Conservation (phyloP, 2,797 vertebrate species). For the Chaetophractus vellerosus region DNA sequence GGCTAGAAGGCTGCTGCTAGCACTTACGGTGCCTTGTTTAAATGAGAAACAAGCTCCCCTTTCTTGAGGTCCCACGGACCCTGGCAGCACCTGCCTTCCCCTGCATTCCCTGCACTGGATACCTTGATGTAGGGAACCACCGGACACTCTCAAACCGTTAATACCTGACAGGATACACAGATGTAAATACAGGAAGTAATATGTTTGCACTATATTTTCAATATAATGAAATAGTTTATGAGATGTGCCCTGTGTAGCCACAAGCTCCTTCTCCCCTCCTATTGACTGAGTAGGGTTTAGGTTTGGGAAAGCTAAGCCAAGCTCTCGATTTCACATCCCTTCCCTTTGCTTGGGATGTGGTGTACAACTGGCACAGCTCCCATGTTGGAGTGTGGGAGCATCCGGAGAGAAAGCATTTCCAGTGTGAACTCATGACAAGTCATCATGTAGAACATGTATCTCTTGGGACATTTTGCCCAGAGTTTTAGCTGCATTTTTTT, state of each 20-base stretch:
- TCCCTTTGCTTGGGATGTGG: constrained; percentile 64
- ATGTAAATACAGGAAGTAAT: not conserved
- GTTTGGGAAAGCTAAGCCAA: constrained; percentile 41
- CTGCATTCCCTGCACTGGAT: not conserved
- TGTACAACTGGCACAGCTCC: constrained; percentile 61
- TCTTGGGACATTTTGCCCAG: constrained; percentile 66
- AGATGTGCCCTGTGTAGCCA: not conserved
- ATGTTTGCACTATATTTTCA: constrained; percentile 33
- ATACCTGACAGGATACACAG: not conserved
- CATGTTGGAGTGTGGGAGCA: constrained; percentile 79
- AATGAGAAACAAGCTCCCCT: not conserved
- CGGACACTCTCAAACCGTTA: not conserved
- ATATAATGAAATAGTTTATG: constrained; percentile 18
- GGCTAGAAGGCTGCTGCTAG: too few relatives aligned
- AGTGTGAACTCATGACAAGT: constrained; percentile 50
- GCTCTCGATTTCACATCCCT: constrained; percentile 53
- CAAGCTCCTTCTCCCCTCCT: not conserved
- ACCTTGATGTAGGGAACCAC: not conserved
- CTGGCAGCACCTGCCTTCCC: not conserved
- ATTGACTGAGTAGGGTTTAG: constrained; percentile 8
- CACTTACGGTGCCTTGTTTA: accelerated
- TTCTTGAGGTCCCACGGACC: not conserved
- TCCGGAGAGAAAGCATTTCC: constrained; percentile 75
- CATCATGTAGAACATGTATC: constrained; percentile 35
- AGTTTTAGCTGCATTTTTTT: not conserved